phyloP scores from a whole-genome alignment of 2,113 vertebrate species.

The Procavia capensis region DNA sequence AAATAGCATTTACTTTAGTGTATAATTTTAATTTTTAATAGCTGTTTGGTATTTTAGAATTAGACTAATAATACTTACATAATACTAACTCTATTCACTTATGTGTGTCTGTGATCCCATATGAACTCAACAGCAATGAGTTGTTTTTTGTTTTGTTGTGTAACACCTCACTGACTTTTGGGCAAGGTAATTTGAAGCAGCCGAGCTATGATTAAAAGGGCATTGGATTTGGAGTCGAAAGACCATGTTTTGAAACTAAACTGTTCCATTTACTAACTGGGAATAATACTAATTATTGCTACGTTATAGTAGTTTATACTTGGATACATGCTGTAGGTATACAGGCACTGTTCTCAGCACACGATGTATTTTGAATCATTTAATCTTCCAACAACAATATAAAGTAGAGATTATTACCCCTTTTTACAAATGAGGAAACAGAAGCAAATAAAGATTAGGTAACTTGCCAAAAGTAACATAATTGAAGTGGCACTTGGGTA shows the following conservation, averaged over 20 bases:
- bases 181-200: background rate
- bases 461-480: background rate
- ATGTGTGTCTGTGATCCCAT: background rate
- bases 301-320: background rate
- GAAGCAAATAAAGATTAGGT: background rate
- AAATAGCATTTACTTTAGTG: background rate
- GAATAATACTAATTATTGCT: background rate
- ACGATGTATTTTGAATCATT: background rate
- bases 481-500: background rate
- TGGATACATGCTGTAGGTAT: background rate
- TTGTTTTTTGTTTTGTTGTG: too few species aligned
- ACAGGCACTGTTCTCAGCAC: background rate
- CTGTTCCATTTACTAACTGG: conserved; percentile 10
- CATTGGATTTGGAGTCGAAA: background rate
- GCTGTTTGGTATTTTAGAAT: background rate
- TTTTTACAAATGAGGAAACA: background rate
- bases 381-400: background rate
- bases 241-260: conserved; percentile 43
- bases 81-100: background rate
- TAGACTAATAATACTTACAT: background rate
- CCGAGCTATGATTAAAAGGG: background rate
- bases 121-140: too few species aligned
- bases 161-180: background rate
- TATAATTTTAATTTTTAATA: background rate
- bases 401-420: background rate